Conservation (phyloP, 2,797 vertebrate species). For the Clarias platycephalus region DNA sequence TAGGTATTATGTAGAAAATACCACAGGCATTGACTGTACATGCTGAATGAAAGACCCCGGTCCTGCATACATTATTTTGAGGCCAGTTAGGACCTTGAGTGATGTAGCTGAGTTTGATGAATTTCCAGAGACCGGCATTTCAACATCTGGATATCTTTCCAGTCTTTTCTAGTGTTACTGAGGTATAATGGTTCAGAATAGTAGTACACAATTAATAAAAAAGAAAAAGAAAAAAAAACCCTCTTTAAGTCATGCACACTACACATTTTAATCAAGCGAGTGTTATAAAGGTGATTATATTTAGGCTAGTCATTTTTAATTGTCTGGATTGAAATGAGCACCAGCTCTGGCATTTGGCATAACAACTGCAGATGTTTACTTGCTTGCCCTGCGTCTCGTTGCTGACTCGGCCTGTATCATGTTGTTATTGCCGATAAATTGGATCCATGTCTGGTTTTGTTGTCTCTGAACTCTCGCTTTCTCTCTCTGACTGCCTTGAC, state of each 20-base stretch:
- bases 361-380: neutral
- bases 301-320: neutral
- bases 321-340: neutral
- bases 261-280: neutral
- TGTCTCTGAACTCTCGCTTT: neutral
- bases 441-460: neutral
- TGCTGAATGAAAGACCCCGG: too few species aligned
- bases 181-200: neutral
- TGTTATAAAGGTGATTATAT: neutral
- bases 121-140: neutral
- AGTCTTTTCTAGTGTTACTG: neutral
- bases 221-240: neutral
- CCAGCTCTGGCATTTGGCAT: neutral
- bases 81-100: neutral
- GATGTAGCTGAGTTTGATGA: neutral
- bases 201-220: neutral
- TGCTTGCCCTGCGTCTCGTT: neutral
- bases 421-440: constrained; percentile 2
- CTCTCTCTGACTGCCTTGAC: neutral
- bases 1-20: neutral
- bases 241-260: neutral
- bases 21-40: too few species aligned
- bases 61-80: neutral
- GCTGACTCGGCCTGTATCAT: neutral
- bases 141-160: neutral